Evolutionary conservation across 2,797 vertebrate species (phyloP).

Genomic region (Pyrocephalus nanus): DNA sequence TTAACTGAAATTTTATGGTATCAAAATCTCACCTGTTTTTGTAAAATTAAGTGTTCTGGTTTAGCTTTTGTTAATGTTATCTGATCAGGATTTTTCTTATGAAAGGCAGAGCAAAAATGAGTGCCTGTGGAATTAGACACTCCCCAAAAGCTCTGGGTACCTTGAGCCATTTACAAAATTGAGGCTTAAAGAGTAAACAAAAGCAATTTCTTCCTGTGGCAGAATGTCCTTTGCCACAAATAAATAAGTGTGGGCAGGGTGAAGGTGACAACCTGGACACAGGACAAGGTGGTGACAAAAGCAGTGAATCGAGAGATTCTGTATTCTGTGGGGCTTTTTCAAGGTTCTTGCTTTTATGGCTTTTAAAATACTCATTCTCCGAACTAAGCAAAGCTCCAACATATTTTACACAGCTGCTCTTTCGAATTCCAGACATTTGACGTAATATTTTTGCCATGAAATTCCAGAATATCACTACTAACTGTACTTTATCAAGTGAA

Average conservation of each 20-base stretch:
- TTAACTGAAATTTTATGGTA: not conserved
- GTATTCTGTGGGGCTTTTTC: not conserved
- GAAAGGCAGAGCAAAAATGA: not conserved
- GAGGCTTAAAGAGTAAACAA: not conserved
- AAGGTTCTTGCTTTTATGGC: not conserved
- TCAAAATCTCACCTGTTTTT: not conserved
- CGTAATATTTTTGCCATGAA: not conserved
- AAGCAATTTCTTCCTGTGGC: not conserved
- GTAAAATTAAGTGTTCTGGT: not conserved
- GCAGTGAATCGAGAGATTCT: not conserved
- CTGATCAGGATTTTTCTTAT: not conserved
- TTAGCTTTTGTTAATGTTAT: not conserved
- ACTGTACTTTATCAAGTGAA: not conserved
- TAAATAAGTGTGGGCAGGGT: not conserved
- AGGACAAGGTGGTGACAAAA: not conserved
- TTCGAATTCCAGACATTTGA: constrained; percentile 6
- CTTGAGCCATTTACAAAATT: not conserved
- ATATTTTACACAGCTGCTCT: not conserved
- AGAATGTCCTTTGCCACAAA: not conserved
- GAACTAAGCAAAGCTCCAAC: not conserved
- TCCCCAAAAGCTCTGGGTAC: too few relatives aligned
- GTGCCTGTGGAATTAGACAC: not conserved
- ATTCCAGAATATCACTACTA: not conserved
- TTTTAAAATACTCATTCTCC: not conserved
- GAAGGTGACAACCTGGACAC: not conserved